phyloP scores from a whole-genome alignment of 2,797 vertebrate species.

The Zonotrichia albicollis region DNA sequence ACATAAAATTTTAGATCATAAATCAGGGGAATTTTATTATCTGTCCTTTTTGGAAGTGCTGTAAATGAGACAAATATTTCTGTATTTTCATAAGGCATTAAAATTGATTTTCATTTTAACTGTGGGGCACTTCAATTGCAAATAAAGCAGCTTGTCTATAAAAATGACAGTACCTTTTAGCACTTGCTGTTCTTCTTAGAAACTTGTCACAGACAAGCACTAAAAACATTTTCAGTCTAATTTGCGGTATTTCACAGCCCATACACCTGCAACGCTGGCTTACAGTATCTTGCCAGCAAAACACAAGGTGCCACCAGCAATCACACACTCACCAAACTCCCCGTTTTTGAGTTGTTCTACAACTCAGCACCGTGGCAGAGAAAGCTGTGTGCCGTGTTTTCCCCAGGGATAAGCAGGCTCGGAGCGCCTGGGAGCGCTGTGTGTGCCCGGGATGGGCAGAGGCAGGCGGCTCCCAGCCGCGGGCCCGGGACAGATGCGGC shows the following conservation, averaged over 20 bases:
- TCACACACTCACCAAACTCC: background rate
- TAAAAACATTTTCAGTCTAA: background rate
- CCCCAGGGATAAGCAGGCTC: conserved; percentile 15
- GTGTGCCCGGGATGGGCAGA: background rate
- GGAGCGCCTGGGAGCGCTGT: conserved; percentile 50
- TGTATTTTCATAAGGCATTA: conserved; percentile 52
- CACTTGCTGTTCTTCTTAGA: conserved; percentile 24
- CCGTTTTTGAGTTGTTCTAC: background rate
- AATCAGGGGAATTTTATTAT: conserved; percentile 49
- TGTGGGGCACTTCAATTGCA: conserved; percentile 50
- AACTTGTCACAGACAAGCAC: background rate
- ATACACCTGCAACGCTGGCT: background rate
- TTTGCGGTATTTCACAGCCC: background rate
- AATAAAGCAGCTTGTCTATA: conserved; percentile 52
- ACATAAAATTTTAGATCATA: conserved; percentile 38
- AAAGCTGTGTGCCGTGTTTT: conserved; percentile 16
- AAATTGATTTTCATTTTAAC: conserved; percentile 66
- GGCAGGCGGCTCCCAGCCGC: background rate
- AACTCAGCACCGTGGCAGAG: background rate
- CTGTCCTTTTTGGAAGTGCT: conserved; percentile 35
- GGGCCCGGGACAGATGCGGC: background rate
- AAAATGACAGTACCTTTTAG: conserved; percentile 42
- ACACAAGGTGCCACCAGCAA: background rate
- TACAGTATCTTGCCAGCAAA: background rate
- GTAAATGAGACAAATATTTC: conserved; percentile 65